Evolutionary conservation across 1,140 invertebrate genomes (phyloP).

Genomic region (Holcopasites calliopsidis): DNA sequence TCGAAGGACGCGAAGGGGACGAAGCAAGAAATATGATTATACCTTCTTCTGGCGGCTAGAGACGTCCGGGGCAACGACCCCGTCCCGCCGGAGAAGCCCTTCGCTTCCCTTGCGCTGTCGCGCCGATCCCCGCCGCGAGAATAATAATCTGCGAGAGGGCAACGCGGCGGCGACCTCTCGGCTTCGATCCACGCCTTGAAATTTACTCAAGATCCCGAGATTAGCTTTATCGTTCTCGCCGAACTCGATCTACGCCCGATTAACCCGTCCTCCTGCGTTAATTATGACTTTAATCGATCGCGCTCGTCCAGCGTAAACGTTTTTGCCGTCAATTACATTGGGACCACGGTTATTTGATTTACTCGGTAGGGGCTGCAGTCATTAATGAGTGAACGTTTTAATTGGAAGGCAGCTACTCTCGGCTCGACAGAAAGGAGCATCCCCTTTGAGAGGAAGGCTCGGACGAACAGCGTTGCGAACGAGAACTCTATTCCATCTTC

Average conservation of each 20-base stretch:
- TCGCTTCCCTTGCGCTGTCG: conserved; percentile 59
- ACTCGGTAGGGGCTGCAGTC: background rate
- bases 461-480: background rate
- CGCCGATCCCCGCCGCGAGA: conserved; percentile 40
- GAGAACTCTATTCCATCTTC: conserved; percentile 30
- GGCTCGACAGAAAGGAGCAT: background rate
- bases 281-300: conserved; percentile 6
- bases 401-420: conserved; percentile 1
- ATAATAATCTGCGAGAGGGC: conserved; percentile 51
- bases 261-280: background rate
- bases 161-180: conserved; percentile 43
- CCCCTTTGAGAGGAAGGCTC: background rate
- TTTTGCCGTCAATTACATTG: background rate
- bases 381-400: conserved; percentile 25
- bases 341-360: background rate
- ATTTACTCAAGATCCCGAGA: background rate
- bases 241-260: background rate
- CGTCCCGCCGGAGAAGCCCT: conserved; percentile 47
- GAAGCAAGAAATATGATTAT: conserved; percentile 71
- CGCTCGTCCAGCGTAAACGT: background rate
- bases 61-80: conserved; percentile 64
- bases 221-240: background rate
- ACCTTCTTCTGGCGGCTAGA: conserved; percentile 47
- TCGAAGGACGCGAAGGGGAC: conserved; percentile 45
- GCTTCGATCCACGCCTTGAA: conserved; percentile 22